Conservation (phyloP, 2,797 vertebrate species). For the Scomberomorus guttatus region DNA sequence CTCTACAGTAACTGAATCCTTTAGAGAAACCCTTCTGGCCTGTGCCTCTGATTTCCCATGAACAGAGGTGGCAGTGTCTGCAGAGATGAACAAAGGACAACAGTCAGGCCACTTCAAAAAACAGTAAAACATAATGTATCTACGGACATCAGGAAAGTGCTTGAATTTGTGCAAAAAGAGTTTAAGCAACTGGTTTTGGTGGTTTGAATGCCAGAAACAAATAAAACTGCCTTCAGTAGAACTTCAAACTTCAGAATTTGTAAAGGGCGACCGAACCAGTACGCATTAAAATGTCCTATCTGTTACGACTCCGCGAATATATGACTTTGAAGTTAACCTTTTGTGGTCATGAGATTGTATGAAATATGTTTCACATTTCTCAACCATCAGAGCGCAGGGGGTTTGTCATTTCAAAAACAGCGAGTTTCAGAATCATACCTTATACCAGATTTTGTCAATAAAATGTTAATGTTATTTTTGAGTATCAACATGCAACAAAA, state of each 20-base stretch:
- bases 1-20: slow-evolving; percentile 48
- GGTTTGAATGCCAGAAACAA: slow-evolving; percentile 41
- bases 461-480: neutral
- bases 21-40: slow-evolving; percentile 36
- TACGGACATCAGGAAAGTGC: slow-evolving; percentile 83
- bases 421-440: neutral
- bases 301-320: neutral
- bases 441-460: slow-evolving; percentile 4
- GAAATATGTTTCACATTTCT: slow-evolving; percentile 17
- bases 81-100: slow-evolving; percentile 60
- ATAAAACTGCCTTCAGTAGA: slow-evolving; percentile 42
- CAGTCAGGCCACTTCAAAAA: slow-evolving; percentile 69
- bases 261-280: slow-evolving; percentile 16
- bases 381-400: slow-evolving; percentile 5
- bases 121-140: slow-evolving; percentile 55
- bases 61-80: slow-evolving; percentile 70
- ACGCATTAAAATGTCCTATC: neutral
- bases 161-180: slow-evolving; percentile 84
- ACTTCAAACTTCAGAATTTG: slow-evolving; percentile 39
- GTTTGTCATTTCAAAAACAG: slow-evolving; percentile 11
- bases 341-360: slow-evolving; percentile 12
- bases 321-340: neutral
- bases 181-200: slow-evolving; percentile 45
- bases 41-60: slow-evolving; percentile 21
- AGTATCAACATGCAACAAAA: slow-evolving; percentile 1